Evolutionary conservation across 92 coral and sea anemone genomes (phyloP), one percentile per base, ranked within the genome.

Genomic region (Galaxea fascicularis): DNA sequence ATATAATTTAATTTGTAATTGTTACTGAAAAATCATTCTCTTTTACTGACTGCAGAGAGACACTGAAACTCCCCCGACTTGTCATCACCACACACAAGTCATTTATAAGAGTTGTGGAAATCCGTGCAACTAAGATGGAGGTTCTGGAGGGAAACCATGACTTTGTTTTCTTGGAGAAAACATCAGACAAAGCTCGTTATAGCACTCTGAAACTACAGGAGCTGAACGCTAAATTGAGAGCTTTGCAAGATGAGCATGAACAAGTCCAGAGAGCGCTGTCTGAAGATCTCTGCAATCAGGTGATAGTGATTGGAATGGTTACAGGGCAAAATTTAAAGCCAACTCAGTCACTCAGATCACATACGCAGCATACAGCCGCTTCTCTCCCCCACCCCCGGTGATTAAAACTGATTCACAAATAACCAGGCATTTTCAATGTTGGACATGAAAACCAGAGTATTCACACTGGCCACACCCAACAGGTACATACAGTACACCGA

Each of bases 101-200:
- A 9, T 94, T 94, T 22, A 94, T 94, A 67, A 90, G 98, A 14
- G 95, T 94, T 63, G 93, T 94, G 5, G 98, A 94, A 64, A 85
- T 94, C 73, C 93, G 95, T 6, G 46, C 82, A 17, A 27, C 87
- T 0, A 86, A 84, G 69, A 84, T 65, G 30, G n/a, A 60, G 18
- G 65, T 76, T 41, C 13, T 94, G 44, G 75, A 82, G 35, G 79
- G 82, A 54, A 89, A 91, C 62, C 88, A 89, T 13, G 92, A 94
- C 67, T 94, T 94, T 51, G 98, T 94, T 4, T 83, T 86, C 10
- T 86, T 94, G 49, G 98, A 94, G 60, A 87, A 76, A 28, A 92
- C 94, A 3, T 20, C 82, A 58, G 93, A 65, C 15, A 92, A 87
- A 68, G 80, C 67, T 49, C 93, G 98, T 7, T 94, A 94, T 87